Base-by-base conservation (phyloP, 1,140 invertebrate species). In the Euwallacea similis region DNA sequence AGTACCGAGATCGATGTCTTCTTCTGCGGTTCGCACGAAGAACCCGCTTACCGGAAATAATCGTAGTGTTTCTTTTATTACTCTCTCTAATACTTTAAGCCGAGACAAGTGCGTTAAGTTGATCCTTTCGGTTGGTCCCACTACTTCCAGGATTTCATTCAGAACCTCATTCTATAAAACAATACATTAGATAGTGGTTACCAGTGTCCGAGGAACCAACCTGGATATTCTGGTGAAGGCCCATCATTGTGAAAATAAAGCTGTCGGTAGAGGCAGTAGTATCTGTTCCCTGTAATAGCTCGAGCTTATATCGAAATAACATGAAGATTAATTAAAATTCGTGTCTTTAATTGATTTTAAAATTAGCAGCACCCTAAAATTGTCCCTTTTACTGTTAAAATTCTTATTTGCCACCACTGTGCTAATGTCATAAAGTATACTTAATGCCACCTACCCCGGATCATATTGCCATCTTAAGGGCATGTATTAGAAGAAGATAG, bases 31-130 rank as follows among this genome's bases (percentile, higher is more conserved):
- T 59, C 85, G 74, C 9, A 83, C 83, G 41, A 90, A 80, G 6
- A 86, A 73, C 4, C 89, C 88, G 2, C 85, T 86, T 2, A 88
- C 83, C 3, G 89, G 89, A 74, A 85, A 89, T n/a, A 89, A 61
- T 60, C 88, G 76, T 42, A 90, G 75, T 0, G 87, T 85, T 82
- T 91, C 90, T 71, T 88, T 87, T 15, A 91, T 84, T 7, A 87
- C 85, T 21, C 84, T 82, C 74, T 91, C 89, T 58, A 89, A 77
- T 77, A 89, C 91, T 60, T 82, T 81, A 80, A 91, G 81, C n/a
- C 82, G 79, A 8, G 79, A 72, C 7, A 91, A 73, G 74, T 90
- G 88, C 15, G 88, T 86, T 16, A 76, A 67, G 13, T 77, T 82
- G 2, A 84, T 66, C 3, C 75, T 62, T 15, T 74, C 73, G 56